Evolutionary conservation across 2,888 invertebrate genomes (phyloP), one percentile per base, ranked within the genome.

Genomic region (Rhynchonema sp.): DNA sequence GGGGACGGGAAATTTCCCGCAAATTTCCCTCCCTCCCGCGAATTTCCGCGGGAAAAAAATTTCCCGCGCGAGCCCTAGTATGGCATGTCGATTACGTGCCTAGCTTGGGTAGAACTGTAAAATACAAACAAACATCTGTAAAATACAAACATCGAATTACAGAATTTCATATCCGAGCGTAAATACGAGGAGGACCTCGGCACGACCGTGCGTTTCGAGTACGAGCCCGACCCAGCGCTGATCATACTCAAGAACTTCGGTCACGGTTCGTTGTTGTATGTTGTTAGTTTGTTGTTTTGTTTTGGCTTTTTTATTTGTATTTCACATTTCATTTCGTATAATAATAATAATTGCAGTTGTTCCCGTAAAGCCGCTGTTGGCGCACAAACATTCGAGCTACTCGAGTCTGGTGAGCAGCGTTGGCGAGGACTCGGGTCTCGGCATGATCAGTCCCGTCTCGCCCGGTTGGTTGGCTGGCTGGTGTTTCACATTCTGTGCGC

Each of bases 161-260:
- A 58, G 59, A 26, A 54, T 62, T 73, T 72, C 68, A 69, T 72
- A n/a, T 64, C 67, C 65, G 72, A 71, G 30, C 65, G 71, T 29
- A 69, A 69, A 59, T 63, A 70, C 58, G 73, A 73, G 64, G 72
- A 73, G 60, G 72, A 73, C 61, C 63, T 73, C 23, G 69, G 70
- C 23, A 64, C 66, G 46, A 69, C 69, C 0, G 69, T 71, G 29
- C 62, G 73, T 58, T 73, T 72, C 64, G 54, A 66, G 55, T 72
- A 68, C 61, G 70, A 69, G 60, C 68, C 70, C 22, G 72, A 72
- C 63, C 64, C 65, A 29, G 57, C 72, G 25, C 63, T 65, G 53
- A 63, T 59, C 52, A 65, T 66, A 62, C 66, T 72, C 28, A 62
- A 62, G 46, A 65, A 65, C 29, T 72, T 72, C 66, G 72, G 69